Evolutionary conservation across 2,888 invertebrate genomes (phyloP), one percentile per base, ranked within the genome.

Genomic region (Yponomeuta plumbellus): DNA sequence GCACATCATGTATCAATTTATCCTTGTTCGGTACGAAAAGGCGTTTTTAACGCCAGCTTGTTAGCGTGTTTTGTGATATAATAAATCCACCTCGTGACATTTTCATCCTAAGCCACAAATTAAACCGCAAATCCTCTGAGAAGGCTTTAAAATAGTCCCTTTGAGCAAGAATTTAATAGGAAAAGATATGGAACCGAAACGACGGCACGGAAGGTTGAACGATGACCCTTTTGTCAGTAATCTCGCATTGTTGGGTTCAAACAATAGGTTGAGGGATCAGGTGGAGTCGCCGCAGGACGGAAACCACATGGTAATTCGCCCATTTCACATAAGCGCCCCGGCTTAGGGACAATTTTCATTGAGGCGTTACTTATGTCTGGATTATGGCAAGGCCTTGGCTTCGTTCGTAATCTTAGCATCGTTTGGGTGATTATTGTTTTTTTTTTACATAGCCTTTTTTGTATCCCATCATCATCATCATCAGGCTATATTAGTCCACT

Each of bases 211-310:
- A 52, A 52, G 13, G 44, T 52, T 52, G 44, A 52, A 52, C 17
- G 44, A 52, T 52, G 44, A 52, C 44, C 44, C 44, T 52, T 52
- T 52, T 52, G 44, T 52, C 44, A 52, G 44, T 52, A 52, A 52
- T 52, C 44, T 13, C 44, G 17, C 44, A 23, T 59, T 59, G 59
- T 59, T 59, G 23, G 59, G 21, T 22, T 59, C 59, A 59, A 23
- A 59, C 59, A 59, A 59, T 22, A 23, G 59, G 59, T 21, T 5
- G 22, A 20, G 59, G 59, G 59, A 22, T 59, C 44, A 52, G 44
- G 44, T 52, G 17, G 17, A 52, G 13, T 52, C 44, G 17, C 44
- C 44, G 17, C 44, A 8, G 34, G 17, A 52, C 44, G 44, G 17
- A 52, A 52, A 52, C 44, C 44, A 52, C 44, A 52, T 52, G 44